Conservation (phyloP, 1,140 invertebrate genomes). For the Halesus radiatus region DNA sequence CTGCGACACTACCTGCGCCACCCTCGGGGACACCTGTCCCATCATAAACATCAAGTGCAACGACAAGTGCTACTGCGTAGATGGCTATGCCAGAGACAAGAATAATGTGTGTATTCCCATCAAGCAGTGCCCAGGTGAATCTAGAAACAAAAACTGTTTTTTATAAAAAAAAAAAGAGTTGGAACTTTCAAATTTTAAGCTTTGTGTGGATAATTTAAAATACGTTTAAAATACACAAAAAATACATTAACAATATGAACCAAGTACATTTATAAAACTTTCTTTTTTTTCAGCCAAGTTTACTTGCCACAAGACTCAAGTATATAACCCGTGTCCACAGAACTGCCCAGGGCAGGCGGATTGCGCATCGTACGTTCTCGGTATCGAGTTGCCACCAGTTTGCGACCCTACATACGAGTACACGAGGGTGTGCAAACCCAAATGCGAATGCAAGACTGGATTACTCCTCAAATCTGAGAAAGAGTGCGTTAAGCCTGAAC, state of each 20-base stretch:
- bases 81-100: constrained; percentile 45
- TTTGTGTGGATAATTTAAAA: too few species aligned
- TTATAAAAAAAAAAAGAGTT: too few species aligned
- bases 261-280: not conserved
- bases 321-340: not conserved
- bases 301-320: constrained; percentile 4
- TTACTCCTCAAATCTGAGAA: not conserved
- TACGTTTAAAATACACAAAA: too few species aligned
- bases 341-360: not conserved
- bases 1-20: constrained; percentile 48
- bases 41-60: constrained; percentile 46
- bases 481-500: constrained; percentile 2
- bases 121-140: constrained; percentile 36
- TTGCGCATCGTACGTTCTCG: not conserved
- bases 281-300: constrained; percentile 31
- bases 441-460: constrained; percentile 20
- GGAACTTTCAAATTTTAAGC: too few species aligned
- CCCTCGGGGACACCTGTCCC: constrained; percentile 40
- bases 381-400: too few species aligned
- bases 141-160: too few species aligned
- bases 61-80: constrained; percentile 46
- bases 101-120: constrained; percentile 22
- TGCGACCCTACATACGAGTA: not conserved
- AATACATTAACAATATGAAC: too few species aligned
- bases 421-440: not conserved